Base-by-base conservation (phyloP, 2,888 invertebrate species). In the Andricus quercusramuli region DNA sequence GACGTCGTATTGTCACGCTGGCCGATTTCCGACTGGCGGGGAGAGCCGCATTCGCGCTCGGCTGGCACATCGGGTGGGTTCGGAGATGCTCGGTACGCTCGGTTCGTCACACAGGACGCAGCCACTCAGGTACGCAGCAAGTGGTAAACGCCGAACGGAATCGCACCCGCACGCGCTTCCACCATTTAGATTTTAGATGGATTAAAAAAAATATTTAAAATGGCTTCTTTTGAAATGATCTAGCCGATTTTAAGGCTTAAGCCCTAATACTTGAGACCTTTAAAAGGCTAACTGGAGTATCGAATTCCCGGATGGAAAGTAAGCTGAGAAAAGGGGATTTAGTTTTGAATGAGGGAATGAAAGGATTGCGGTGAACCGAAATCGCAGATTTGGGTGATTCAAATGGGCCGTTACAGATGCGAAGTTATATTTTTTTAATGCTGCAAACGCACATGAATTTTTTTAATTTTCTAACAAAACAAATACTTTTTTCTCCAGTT, bases 1-100 rank as follows among this genome's bases (percentile, higher is more conserved):
- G 81, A 88, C 90, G 89, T 91, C 88, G 85, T 89, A 83, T 85
- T 90, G 89, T 89, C 86, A 88, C 92, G 90, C 90, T 89, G 90
- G 91, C 91, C 91, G 91, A 91, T 90, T 90, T 91, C 90, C 83
- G 87, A 92, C 92, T 92, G 88, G 88, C 89, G 90, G 88, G 89
- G 90, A 90, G 88, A 85, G 86, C 80, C 83, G 85, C 88, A 84
- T 86, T 81, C 83, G 82, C 86, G 86, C 83, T 89, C 88, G 88
- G 89, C 85, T 85, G 85, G 81, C 82, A 85, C 84, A 86, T 89
- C 90, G 89, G 86, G 20, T 47, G 65, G 68, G 79, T 79, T 89
- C 80, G 76, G 79, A 78, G 44, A 68, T 78, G 79, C 79, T 79
- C 64, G 78, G 78, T 79, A 78, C 78, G 79, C 80, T 80, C 83